Conservation (phyloP, 37 sponge, comb jelly and placozoan genomes). For the Hormiphora californensis region DNA sequence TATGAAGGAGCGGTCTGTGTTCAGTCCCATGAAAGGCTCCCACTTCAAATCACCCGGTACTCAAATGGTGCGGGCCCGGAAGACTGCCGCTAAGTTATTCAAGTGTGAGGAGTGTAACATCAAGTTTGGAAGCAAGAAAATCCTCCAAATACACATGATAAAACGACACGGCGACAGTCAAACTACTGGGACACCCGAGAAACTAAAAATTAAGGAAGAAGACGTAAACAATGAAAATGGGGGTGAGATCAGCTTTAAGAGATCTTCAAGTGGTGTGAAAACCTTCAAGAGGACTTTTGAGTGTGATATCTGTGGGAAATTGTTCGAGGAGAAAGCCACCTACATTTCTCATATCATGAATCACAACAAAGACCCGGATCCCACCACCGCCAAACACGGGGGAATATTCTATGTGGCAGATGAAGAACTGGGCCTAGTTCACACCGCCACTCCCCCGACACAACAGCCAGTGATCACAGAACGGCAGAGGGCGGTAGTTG, state of each 20-base stretch:
- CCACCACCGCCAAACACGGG: not conserved
- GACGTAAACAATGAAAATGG: not conserved
- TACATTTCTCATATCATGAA: conserved; percentile 13
- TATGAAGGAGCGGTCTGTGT: not conserved
- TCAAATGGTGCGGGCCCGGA: not conserved
- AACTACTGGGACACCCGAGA: too few species aligned
- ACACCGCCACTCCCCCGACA: too few species aligned
- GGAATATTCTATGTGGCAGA: conserved; percentile 43
- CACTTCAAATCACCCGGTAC: not conserved
- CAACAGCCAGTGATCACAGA: too few species aligned
- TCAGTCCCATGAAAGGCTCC: conserved; percentile 12
- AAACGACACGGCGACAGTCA: conserved; percentile 16
- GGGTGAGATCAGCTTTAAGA: not conserved
- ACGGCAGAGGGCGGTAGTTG: too few species aligned
- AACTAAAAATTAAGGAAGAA: not conserved
- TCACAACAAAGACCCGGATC: conserved; percentile 23
- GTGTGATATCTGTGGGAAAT: conserved; percentile 35
- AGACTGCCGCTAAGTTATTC: conserved; percentile 41
- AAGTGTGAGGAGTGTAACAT: conserved; percentile 42
- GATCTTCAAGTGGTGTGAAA: not conserved
- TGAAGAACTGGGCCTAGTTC: not conserved
- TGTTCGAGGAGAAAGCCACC: not conserved
- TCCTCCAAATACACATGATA: conserved; percentile 21
- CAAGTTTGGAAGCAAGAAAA: conserved; percentile 18
- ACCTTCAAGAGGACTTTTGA: conserved; percentile 16